Evolutionary conservation across 2,113 vertebrate species (phyloP), one percentile per base, ranked within the genome.

Genomic region (Pipa parva): DNA sequence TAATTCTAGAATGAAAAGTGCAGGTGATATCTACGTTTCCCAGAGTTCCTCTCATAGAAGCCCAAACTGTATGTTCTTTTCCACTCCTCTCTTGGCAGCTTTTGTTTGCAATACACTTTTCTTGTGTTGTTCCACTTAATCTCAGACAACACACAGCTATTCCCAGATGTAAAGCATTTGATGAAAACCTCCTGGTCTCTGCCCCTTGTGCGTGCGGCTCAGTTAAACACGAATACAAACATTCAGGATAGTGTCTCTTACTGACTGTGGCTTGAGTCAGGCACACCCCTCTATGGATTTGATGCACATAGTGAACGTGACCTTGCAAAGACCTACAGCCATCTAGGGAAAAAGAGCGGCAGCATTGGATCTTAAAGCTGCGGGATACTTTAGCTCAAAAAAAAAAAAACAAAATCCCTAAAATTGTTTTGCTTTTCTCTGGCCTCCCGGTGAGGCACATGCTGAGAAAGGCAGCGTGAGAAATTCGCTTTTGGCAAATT

Each of bases 401-500:
- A 18, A 42, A 42, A 61, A 59, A 70, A 61, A 11, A 12, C 25
- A 45, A 68, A 60, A 59, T 33, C 31, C 57, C 33, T 61, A 61
- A 70, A 70, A 45, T 42, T 70, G 66, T 61, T 70, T 70, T 70
- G 48, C 46, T 70, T 70, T 61, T 42, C 48, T 3, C 8, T 54
- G 27, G 57, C 66, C 66, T 24, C 66, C 66, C 46, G 59, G 56
- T 70, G 66, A 54, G 66, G 66, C 13, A 25, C 57, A 70, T 61
- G 59, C 66, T 70, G 66, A 58, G 66, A 70, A n/a, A 61, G 57
- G 61, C 27, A 27, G 57, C 37, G 48, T 60, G 45, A 61, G 52
- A 70, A 58, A 70, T 61, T 70, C 29, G 66, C 66, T 61, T 70
- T 70, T 70, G 57, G 57, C 66, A 70, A 70, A 70, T 45, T 70